These are phyloP conservation scores for Linurgus olivaceus DNA, from an alignment of 2,797 vertebrate species.

Conservation along the genomic window DNA sequence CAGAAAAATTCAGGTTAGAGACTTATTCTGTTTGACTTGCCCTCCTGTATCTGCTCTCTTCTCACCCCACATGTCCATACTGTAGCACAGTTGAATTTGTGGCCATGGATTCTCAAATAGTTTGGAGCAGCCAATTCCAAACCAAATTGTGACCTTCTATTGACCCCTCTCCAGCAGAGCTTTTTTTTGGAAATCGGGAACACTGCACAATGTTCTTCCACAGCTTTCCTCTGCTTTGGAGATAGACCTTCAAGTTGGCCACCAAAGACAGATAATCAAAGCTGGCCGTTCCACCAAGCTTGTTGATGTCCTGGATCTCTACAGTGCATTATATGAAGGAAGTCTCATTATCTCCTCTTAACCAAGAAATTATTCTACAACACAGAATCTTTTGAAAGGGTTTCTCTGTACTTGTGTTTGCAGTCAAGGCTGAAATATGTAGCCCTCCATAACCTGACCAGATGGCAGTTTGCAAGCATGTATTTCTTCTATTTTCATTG, in stretches of 20 bases:
- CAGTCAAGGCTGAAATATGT: conserved; percentile 63
- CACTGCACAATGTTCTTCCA: not conserved
- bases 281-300: not conserved
- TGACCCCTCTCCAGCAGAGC: not conserved
- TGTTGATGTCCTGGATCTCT: not conserved
- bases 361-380: conserved; percentile 23
- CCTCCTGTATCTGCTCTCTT: not conserved
- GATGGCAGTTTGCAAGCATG: conserved; percentile 61
- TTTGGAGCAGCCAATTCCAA: not conserved
- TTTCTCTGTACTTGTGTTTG: conserved; percentile 29
- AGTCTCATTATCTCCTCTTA: not conserved
- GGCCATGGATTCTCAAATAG: not conserved
- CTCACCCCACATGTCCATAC: not conserved
- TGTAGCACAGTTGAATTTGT: not conserved
- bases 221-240: not conserved
- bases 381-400: conserved; percentile 26
- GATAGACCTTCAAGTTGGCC: not conserved
- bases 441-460: conserved; percentile 66
- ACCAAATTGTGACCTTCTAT: not conserved
- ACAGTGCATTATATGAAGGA: not conserved
- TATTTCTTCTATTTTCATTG: conserved; percentile 62
- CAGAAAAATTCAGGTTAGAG: not conserved
- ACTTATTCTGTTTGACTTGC: not conserved
- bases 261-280: not conserved
- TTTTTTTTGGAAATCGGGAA: not conserved